phyloP scores from a whole-genome alignment of 2,888 invertebrate genomes.

The Xanthorhoe designata region DNA sequence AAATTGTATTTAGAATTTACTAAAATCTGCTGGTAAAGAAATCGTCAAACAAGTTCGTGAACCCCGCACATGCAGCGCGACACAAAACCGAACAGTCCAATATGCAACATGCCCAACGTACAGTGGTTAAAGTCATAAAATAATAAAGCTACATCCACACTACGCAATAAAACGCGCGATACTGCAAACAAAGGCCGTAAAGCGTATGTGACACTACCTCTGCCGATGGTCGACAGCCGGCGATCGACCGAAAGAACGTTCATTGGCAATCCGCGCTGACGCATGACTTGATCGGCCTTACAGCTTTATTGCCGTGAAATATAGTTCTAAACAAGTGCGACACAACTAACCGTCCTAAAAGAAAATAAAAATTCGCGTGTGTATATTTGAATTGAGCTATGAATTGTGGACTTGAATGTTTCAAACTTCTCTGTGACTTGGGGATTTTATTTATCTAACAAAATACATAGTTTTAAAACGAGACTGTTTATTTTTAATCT shows the following conservation, averaged over 20 bases:
- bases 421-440: constrained; percentile 1
- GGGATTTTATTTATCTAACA: background rate
- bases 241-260: constrained; percentile 23
- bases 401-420: constrained; percentile 7
- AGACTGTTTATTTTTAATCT: no score
- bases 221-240: background rate
- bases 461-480: background rate
- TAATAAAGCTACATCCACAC: constrained; percentile 20
- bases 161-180: constrained; percentile 16
- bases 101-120: background rate
- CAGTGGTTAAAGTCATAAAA: background rate
- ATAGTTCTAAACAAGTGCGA: constrained; percentile 15
- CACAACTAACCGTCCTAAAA: constrained; percentile 1
- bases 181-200: constrained; percentile 21
- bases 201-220: constrained; percentile 9
- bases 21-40: background rate
- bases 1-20: no score
- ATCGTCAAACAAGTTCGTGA: background rate
- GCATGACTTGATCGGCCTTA: constrained; percentile 16
- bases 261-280: constrained; percentile 22
- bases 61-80: background rate
- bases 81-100: constrained; percentile 1
- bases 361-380: background rate
- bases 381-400: constrained; percentile 1
- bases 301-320: constrained; percentile 20